Base-by-base conservation (phyloP, 1,140 invertebrate genomes). In the Drosophila lowei region DNA sequence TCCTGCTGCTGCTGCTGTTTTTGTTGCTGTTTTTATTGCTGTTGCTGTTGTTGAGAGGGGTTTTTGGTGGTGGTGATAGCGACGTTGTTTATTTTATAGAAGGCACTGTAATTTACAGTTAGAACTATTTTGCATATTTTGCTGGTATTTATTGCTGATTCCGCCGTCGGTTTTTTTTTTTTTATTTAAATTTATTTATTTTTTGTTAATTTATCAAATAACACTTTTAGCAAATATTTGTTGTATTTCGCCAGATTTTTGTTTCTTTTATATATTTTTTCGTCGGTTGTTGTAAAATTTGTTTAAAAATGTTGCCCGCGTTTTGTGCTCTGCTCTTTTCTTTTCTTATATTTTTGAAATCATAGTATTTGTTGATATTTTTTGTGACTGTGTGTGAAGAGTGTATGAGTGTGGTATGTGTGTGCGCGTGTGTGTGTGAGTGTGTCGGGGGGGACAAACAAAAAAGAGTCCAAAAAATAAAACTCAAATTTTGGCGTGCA, bases 91-190 rank as follows among this genome's bases (percentile, higher is more conserved):
- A 49, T 46, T 74, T 71, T 86, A 61, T 77, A 52, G 60, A 86
- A 86, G 81, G 77, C 83, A 86, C 81, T 77, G 80, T 76, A 85
- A 68, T 73, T 84, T 73, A 80, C 77, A 84, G 77, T 74, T 81
- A 74, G 68, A 77, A 64, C 72, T 84, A 77, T 85, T 84, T 72
- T 60, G 49, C 56, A 63, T 58, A 38, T 62, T 18, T 54, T 50
- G 16, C 52, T 62, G 52, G 65, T 57, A 54, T 42, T 71, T 57
- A 54, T 42, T 52, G 30, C 57, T 57, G 28, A 53, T 76, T 57
- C 59, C 75, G 42, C 52, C 66, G 49, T 49, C 25, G 43, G 16
- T 34, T 64, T 46, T 46, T 48, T 56, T 42, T 57, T 57, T 34
- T 11, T 34, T 11, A 4, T 3, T 11, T 34, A 44, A 41, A 16